Evolutionary conservation across 2,888 invertebrate genomes (phyloP).

Genomic region (Parnassius orleans): DNA sequence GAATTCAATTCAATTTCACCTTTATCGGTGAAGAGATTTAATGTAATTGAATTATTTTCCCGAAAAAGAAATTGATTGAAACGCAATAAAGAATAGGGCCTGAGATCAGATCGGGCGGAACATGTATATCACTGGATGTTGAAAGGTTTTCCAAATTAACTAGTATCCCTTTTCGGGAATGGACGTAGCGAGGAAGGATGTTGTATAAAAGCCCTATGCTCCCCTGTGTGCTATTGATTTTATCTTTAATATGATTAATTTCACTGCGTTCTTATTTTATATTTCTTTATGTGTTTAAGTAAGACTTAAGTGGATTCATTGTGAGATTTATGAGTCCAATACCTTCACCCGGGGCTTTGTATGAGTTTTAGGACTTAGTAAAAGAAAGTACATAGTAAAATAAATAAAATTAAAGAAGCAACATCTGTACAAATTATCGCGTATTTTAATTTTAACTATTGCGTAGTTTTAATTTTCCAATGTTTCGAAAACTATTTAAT

Average conservation of each 20-base stretch:
- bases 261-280: background rate
- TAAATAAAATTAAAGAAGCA: no score
- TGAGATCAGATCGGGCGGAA: background rate
- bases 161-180: constrained; percentile 7
- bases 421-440: no score
- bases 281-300: no score
- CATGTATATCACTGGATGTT: constrained; percentile 10
- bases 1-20: no score
- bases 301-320: no score
- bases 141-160: constrained; percentile 21
- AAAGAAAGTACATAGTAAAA: no score
- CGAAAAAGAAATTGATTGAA: background rate
- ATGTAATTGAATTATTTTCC: background rate
- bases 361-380: no score
- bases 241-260: background rate
- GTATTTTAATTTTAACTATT: no score
- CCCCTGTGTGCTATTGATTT: background rate
- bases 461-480: no score
- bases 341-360: no score
- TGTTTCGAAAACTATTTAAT: no score
- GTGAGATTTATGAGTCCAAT: no score
- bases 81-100: background rate
- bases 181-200: constrained; percentile 7
- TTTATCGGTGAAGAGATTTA: constrained; percentile 3
- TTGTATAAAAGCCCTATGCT: constrained; percentile 1